These are phyloP conservation scores for Macrostomum lignano DNA, from an alignment of 1,140 invertebrate species.

Conservation along the genomic window DNA sequence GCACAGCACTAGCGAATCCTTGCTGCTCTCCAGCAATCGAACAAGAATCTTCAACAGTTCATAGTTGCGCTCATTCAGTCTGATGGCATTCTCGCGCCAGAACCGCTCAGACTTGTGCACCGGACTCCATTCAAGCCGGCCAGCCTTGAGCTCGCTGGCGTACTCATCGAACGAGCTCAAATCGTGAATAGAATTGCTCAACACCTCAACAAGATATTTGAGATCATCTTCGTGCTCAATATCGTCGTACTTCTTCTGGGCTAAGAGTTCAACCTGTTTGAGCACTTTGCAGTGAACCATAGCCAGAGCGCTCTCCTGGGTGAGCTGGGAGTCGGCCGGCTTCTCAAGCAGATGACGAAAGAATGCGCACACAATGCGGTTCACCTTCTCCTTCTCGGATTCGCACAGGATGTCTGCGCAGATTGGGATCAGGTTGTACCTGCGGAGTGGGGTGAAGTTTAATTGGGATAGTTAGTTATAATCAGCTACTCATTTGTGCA, in stretches of 20 bases:
- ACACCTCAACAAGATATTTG: too few relatives aligned
- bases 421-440: conserved; percentile 64
- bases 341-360: conserved; percentile 91
- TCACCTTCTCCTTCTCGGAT: conserved; percentile 86
- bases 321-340: conserved; percentile 55
- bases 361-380: conserved; percentile 81
- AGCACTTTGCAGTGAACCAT: conserved; percentile 56
- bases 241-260: too few relatives aligned
- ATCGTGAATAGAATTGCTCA: conserved; percentile 20
- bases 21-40: conserved; percentile 55
- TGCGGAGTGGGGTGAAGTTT: too few relatives aligned
- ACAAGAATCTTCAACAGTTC: conserved; percentile 77
- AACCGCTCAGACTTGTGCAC: conserved; percentile 98
- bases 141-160: conserved; percentile 71
- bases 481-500: too few relatives aligned
- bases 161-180: conserved; percentile 79
- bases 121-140: conserved; percentile 88
- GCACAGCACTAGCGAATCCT: conserved; percentile 63
- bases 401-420: conserved; percentile 89
- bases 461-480: too few relatives aligned
- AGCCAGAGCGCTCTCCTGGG: conserved; percentile 83
- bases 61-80: conserved; percentile 89
- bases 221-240: too few relatives aligned
- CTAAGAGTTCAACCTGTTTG: conserved; percentile 46
- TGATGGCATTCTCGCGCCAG: conserved; percentile 84